Evolutionary conservation across 2,888 invertebrate genomes (phyloP).

Genomic region (Synergus japonicus): DNA sequence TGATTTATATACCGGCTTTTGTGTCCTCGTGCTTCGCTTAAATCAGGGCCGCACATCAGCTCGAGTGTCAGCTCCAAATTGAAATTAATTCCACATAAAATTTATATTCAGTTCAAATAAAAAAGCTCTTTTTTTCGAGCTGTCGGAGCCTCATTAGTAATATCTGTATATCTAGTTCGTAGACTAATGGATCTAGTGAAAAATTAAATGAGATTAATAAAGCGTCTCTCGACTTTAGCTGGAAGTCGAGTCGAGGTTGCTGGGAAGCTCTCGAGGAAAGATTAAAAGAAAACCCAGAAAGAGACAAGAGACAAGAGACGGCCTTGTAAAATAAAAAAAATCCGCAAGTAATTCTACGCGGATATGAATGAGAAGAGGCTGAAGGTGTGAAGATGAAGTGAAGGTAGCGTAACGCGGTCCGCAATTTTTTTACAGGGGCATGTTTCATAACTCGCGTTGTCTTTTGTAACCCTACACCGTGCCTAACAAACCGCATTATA

Average conservation of each 20-base stretch:
- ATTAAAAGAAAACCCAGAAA: conserved; percentile 32
- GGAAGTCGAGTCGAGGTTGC: no score
- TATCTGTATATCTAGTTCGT: background rate
- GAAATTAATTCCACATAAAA: background rate
- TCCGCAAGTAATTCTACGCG: conserved; percentile 52
- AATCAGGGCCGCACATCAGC: background rate
- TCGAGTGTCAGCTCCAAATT: background rate
- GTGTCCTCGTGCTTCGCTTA: background rate
- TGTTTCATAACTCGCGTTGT: conserved; percentile 59
- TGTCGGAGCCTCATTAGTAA: conserved; percentile 22
- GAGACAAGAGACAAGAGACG: conserved; percentile 40
- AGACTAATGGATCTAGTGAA: background rate
- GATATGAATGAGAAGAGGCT: conserved; percentile 51
- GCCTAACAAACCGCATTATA: conserved; percentile 64
- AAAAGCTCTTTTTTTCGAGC: no score
- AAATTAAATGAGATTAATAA: conserved; percentile 15
- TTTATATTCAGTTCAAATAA: no score
- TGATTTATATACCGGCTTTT: background rate
- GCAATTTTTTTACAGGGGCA: conserved; percentile 50
- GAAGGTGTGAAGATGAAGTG: conserved; percentile 42
- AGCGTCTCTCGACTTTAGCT: background rate
- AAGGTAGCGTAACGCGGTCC: conserved; percentile 50
- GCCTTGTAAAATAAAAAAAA: conserved; percentile 52
- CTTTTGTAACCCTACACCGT: conserved; percentile 60
- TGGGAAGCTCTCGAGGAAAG: background rate